These are phyloP conservation scores for Parelbella ahira DNA, from an alignment of 2,888 invertebrate genomes.

Conservation along the genomic window DNA sequence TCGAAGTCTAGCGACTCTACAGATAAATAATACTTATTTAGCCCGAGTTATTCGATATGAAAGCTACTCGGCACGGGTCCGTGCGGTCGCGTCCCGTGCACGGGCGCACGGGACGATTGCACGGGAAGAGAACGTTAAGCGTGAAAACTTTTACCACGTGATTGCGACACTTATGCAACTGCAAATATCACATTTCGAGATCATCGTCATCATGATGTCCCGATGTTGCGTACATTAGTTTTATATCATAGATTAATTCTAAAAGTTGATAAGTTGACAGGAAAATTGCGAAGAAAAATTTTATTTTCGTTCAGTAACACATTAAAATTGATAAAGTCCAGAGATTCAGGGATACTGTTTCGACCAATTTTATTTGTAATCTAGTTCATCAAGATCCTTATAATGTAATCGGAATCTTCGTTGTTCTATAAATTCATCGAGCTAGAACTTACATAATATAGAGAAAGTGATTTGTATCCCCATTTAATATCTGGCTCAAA, in stretches of 20 bases:
- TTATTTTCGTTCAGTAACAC: background rate
- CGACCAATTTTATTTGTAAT: background rate
- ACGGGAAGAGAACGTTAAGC: slow-evolving; percentile 17
- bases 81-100: slow-evolving; percentile 4
- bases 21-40: slow-evolving; percentile 46
- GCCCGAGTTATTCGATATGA: slow-evolving; percentile 28
- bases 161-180: slow-evolving; percentile 25
- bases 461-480: slow-evolving; percentile 2
- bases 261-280: slow-evolving; percentile 16
- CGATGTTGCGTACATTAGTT: slow-evolving; percentile 24
- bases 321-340: slow-evolving; percentile 9
- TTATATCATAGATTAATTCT: slow-evolving; percentile 20
- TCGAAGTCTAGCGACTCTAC: slow-evolving; percentile 77
- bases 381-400: slow-evolving; percentile 36
- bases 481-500: slow-evolving; percentile 12
- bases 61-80: slow-evolving; percentile 22
- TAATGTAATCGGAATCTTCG: slow-evolving; percentile 64
- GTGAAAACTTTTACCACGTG: slow-evolving; percentile 16
- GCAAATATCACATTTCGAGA: slow-evolving; percentile 25
- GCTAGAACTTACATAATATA: slow-evolving; percentile 33
- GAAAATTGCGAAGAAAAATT: slow-evolving; percentile 4
- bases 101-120: slow-evolving; percentile 9
- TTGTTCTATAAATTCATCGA: slow-evolving; percentile 60
- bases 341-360: slow-evolving; percentile 12
- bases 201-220: slow-evolving; percentile 10